Conservation (phyloP, 2,888 invertebrate genomes). For the Oxytorus armatus region DNA sequence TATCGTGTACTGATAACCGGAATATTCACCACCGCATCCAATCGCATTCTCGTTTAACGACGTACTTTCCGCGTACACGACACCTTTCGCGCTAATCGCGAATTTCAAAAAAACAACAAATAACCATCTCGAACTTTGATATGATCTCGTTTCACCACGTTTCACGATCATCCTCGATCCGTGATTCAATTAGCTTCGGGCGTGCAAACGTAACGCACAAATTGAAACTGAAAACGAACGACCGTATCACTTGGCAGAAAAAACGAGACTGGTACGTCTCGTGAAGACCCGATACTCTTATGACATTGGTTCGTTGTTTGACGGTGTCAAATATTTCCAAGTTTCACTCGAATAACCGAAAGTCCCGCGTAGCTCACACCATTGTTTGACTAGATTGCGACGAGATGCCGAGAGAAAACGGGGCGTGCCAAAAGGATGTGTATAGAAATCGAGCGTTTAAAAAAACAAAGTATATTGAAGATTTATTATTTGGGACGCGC, state of each 20-base stretch:
- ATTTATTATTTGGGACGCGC: slow-evolving; percentile 42
- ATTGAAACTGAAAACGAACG: neutral
- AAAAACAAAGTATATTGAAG: slow-evolving; percentile 49
- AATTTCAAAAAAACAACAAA: slow-evolving; percentile 30
- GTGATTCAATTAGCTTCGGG: neutral
- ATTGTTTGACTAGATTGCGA: slow-evolving; percentile 76
- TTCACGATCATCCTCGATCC: slow-evolving; percentile 33
- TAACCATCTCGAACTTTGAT: neutral
- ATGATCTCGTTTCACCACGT: slow-evolving; percentile 1
- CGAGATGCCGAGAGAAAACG: slow-evolving; percentile 61
- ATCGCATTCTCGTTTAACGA: slow-evolving; percentile 21
- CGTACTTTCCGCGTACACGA: slow-evolving; percentile 27
- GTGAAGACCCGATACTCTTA: slow-evolving; percentile 76
- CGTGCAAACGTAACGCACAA: neutral
- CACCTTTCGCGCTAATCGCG: slow-evolving; percentile 6
- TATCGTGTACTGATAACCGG: slow-evolving; percentile 84
- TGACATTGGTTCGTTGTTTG: slow-evolving; percentile 74
- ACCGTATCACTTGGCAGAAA: slow-evolving; percentile 32
- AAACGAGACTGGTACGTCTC: slow-evolving; percentile 71
- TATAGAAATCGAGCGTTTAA: slow-evolving; percentile 76
- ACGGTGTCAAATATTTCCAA: slow-evolving; percentile 77
- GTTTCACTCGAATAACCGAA: slow-evolving; percentile 72
- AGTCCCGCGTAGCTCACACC: slow-evolving; percentile 41
- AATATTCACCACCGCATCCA: slow-evolving; percentile 84
- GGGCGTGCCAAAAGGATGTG: slow-evolving; percentile 78